A percentile compares a stretch with the other conserved stretches of the same genome.
These are phyloP conservation scores for Suillia variegata DNA, from an alignment of 2,888 invertebrate species.

Conservation along the genomic window DNA sequence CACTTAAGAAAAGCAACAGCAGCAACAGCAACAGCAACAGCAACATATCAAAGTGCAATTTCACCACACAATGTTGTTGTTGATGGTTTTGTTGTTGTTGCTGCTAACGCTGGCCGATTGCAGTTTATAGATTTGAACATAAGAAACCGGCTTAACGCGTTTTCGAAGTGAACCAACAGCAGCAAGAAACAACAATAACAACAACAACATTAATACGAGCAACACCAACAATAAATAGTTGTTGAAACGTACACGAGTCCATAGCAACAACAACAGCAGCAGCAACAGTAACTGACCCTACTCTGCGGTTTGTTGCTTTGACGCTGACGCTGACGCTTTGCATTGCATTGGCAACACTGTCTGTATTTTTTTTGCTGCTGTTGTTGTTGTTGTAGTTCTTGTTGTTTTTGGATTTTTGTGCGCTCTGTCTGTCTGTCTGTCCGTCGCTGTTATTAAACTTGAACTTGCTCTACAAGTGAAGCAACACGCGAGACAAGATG, in stretches of 20 bases:
- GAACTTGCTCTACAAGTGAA: not conserved
- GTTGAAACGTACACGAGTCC: not conserved
- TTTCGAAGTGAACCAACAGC: no score
- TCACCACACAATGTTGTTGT: no score
- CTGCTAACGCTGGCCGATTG: no score
- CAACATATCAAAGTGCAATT: not conserved
- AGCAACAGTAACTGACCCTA: not conserved
- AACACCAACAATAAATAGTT: not conserved
- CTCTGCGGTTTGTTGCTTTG: not conserved
- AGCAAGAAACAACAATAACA: not conserved
- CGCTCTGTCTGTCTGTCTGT: no score
- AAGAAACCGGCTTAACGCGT: no score
- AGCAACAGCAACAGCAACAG: not conserved
- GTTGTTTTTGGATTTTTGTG: not conserved
- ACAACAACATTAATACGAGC: not conserved
- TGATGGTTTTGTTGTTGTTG: no score
- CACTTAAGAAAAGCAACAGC: not conserved
- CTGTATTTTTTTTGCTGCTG: not conserved
- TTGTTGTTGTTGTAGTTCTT: not conserved
- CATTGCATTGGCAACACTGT: not conserved
- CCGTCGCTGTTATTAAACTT: not conserved
- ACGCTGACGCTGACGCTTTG: not conserved
- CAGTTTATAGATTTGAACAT: no score
- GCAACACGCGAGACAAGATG: no score
- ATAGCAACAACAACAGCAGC: constrained; percentile 3